Evolutionary conservation across 2,113 vertebrate genomes (phyloP).

Genomic region (Cyphomyrus plagiostoma): DNA sequence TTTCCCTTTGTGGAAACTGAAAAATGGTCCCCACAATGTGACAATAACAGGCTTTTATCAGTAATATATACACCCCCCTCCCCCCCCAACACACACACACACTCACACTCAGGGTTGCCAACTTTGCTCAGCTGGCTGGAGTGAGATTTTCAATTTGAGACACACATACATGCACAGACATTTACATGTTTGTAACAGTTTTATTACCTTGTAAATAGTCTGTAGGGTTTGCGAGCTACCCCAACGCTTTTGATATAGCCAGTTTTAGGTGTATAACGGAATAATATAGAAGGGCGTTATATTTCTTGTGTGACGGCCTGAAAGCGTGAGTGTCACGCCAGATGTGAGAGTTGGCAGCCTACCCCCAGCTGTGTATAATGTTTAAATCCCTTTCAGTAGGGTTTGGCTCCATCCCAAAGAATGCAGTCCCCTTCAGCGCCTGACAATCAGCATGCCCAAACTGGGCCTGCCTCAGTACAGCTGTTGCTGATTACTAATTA

Average conservation of each 20-base stretch:
- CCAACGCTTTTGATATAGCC: not conserved
- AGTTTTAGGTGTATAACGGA: not conserved
- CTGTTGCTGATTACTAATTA: not conserved
- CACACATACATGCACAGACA: not conserved
- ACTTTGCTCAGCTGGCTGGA: not conserved
- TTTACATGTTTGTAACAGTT: not conserved
- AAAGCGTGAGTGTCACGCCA: not conserved
- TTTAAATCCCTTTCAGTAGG: not conserved
- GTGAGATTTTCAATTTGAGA: not conserved
- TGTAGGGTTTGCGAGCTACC: not conserved
- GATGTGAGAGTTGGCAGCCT: not conserved
- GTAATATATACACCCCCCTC: not conserved
- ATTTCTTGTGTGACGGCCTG: not conserved
- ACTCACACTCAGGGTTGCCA: not conserved
- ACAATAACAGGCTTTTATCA: not conserved
- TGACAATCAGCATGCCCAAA: not conserved
- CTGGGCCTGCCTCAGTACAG: not conserved
- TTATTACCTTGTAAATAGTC: not conserved
- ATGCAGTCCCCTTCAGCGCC: not conserved
- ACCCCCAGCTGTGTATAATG: not conserved
- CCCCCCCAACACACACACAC: not conserved
- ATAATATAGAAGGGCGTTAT: not conserved
- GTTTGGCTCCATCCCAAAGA: not conserved
- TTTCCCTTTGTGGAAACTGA: too few relatives aligned
- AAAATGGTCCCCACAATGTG: too few relatives aligned